Base-by-base conservation (phyloP, 2,888 invertebrate species). In the Pristionchus mayeri region DNA sequence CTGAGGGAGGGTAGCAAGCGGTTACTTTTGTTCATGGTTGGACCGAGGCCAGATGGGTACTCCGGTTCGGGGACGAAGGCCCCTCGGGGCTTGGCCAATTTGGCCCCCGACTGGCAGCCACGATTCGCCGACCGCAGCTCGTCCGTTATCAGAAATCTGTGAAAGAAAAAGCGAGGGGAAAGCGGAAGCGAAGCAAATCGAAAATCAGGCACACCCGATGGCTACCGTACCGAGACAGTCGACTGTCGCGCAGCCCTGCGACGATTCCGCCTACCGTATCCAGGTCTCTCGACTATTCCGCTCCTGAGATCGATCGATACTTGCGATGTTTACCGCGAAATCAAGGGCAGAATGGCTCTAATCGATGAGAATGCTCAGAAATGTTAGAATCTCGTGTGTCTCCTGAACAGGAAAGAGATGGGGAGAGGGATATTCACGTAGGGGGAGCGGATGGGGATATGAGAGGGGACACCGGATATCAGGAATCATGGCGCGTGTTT, bases 231-330 rank as follows among this genome's bases (percentile, higher is more conserved):
- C 80, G 37, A 52, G 80, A 54, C 54, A 80, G 80, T 13, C 80
- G 80, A 57, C 80, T 80, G 80, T 80, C 80, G 40, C 57, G 80
- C 80, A 80, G 80, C 34, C 57, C 80, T 37, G 80, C 80, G 40
- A 80, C 80, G 54, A 80, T 57, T 27, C 40, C 80, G 57, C 40
- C 57, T 80, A 80, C 80, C 80, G 80, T 80, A 80, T 80, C 80
- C 80, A 80, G 80, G 30, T n/a, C 48, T n/a, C 37, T 44, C 24
- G 40, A n/a, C 71, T 16, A 9, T 9, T 27, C n/a, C 37, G 40
- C 40, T 40, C n/a, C 71, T 71, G 71, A n/a, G n/a, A n/a, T 60
- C 24, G 48, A 48, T 48, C 48, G 13, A 48, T 48, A 54, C 21
- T n/a, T 13, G 9, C 54, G 54, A n/a, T 21, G 54, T 13, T 54